Percentiles rank a stretch among this genome's conserved stretches.
Evolutionary conservation across 2,797 vertebrate species (phyloP).

Genomic region (Synaphobranchus kaupii): DNA sequence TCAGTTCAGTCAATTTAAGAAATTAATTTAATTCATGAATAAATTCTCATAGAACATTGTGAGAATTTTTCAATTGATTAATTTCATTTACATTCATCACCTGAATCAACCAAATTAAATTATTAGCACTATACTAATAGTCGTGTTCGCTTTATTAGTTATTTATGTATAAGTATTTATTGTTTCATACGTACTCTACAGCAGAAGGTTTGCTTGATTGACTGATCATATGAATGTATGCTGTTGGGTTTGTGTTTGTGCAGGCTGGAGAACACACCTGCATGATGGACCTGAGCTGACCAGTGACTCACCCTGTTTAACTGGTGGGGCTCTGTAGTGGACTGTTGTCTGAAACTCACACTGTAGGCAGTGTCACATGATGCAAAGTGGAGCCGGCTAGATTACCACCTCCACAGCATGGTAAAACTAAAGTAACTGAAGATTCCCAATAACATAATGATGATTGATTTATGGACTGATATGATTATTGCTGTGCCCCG

Average conservation of each 20-base stretch:
- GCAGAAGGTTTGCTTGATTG: background rate
- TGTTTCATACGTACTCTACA: background rate
- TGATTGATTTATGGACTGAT: background rate
- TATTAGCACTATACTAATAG: no score
- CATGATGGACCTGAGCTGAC: slow-evolving; percentile 1
- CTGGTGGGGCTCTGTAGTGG: background rate
- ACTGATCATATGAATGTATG: background rate
- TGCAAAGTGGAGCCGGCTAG: background rate
- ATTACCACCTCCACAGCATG: background rate
- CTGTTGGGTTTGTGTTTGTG: background rate
- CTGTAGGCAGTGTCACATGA: slow-evolving; percentile 7
- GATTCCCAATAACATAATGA: background rate
- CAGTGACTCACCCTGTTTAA: slow-evolving; percentile 6
- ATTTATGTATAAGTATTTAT: no score
- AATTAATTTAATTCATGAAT: background rate
- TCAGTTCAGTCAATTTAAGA: background rate
- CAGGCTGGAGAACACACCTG: slow-evolving; percentile 19
- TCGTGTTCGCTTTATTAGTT: no score
- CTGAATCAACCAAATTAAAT: no score
- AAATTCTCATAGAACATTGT: background rate
- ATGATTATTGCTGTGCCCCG: background rate
- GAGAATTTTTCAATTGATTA: background rate
- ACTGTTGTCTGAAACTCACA: background rate
- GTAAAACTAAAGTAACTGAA: background rate
- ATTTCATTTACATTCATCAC: no score